phyloP scores from a whole-genome alignment of 2,113 vertebrate genomes.

The Arenaria interpres region DNA sequence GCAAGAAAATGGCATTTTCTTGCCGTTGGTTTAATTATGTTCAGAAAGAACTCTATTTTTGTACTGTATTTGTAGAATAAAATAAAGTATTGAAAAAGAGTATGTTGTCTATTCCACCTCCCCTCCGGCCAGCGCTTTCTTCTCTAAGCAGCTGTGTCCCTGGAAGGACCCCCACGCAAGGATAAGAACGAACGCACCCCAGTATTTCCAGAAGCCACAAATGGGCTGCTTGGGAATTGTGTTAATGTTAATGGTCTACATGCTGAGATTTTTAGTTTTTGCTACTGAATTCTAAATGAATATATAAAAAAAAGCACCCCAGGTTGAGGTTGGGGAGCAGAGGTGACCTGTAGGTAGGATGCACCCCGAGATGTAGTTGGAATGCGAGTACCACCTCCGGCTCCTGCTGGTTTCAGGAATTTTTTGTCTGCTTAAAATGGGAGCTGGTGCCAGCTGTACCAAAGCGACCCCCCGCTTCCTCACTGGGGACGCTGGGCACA shows the following conservation, averaged over 20 bases:
- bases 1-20: background rate
- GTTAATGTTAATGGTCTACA: background rate
- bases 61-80: constrained; percentile 30
- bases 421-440: background rate
- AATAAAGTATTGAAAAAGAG: constrained; percentile 17
- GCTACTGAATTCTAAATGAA: background rate
- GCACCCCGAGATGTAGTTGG: accelerated
- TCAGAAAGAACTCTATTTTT: constrained; percentile 59
- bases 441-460: background rate
- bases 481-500: background rate
- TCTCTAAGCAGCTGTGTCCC: background rate
- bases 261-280: background rate
- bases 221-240: background rate
- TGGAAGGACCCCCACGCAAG: background rate
- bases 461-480: accelerated
- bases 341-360: accelerated
- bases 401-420: background rate
- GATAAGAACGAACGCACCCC: background rate
- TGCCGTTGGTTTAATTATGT: background rate
- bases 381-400: accelerated
- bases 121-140: no score
- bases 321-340: background rate
- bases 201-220: background rate
- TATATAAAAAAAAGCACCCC: background rate
- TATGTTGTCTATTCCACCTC: background rate